A percentile compares a stretch with the other conserved stretches of the same genome.
Conservation (phyloP, 2,888 invertebrate species). For the Stomorhina lunata region DNA sequence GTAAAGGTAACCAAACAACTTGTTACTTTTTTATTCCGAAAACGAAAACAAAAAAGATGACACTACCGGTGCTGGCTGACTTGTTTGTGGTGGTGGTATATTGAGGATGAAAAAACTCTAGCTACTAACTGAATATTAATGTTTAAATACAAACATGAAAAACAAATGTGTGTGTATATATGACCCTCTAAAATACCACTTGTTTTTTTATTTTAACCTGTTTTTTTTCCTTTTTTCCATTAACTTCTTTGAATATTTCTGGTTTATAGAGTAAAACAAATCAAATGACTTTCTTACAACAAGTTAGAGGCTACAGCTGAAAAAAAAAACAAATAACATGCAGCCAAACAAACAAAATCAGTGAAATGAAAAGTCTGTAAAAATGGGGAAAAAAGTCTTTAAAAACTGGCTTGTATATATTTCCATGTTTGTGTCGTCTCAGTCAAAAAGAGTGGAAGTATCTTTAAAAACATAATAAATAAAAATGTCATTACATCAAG, state of each 20-base stretch:
- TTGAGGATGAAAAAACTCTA: not conserved
- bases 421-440: conserved; percentile 5
- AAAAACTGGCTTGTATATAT: conserved; percentile 55
- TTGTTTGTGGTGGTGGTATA: conserved; percentile 32
- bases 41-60: conserved; percentile 12
- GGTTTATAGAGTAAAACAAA: conserved; percentile 38
- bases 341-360: conserved; percentile 43
- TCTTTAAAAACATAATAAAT: not conserved
- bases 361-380: conserved; percentile 55
- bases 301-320: not conserved
- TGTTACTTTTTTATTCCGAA: not conserved
- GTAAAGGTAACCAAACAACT: conserved; percentile 18
- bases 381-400: conserved; percentile 33
- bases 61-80: conserved; percentile 37
- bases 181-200: conserved; percentile 60
- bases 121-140: too few species aligned
- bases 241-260: conserved; percentile 8
- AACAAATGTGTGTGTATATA: conserved; percentile 3
- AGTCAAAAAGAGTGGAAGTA: not conserved
- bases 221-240: conserved; percentile 11
- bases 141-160: not conserved
- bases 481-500: conserved; percentile 48
- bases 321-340: not conserved
- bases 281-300: conserved; percentile 51
- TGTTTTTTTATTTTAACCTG: conserved; percentile 51